These are phyloP conservation scores for Peromyscus nudipes DNA, from an alignment of 2,797 vertebrate genomes.

Conservation along the genomic window DNA sequence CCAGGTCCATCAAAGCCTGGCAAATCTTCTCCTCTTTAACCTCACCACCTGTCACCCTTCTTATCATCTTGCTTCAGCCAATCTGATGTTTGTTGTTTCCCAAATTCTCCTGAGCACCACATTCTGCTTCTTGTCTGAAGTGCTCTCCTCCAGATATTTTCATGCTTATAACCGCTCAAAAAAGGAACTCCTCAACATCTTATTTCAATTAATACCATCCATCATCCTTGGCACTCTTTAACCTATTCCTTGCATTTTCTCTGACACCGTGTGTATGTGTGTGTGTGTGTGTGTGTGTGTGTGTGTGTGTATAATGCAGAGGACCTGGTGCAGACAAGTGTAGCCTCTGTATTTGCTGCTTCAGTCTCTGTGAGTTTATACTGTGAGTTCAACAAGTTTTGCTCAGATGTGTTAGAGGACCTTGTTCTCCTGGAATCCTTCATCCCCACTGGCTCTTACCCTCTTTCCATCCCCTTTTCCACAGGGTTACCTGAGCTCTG, in stretches of 20 bases:
- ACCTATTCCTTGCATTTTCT: not conserved
- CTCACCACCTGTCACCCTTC: not conserved
- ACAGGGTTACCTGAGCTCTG: not conserved
- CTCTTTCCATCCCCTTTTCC: not conserved
- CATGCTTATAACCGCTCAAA: not conserved
- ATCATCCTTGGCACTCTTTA: not conserved
- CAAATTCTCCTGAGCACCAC: not conserved
- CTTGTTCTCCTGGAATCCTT: not conserved
- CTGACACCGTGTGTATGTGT: too few species aligned
- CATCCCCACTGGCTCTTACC: not conserved
- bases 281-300: too few species aligned
- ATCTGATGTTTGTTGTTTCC: too few species aligned
- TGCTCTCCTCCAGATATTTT: not conserved
- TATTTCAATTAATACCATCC: not conserved
- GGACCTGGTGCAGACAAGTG: too few species aligned
- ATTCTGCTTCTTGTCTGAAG: not conserved
- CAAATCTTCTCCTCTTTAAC: not conserved
- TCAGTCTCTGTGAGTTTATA: not conserved
- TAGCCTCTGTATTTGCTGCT: not conserved
- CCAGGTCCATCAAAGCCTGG: not conserved
- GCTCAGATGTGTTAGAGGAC: not conserved
- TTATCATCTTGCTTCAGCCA: not conserved
- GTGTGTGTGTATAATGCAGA: too few species aligned
- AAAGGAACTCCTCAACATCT: fast-evolving
- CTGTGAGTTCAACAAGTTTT: not conserved